Evolutionary conservation across 2,113 vertebrate genomes (phyloP), one percentile per base, ranked within the genome.

Genomic region (Apeltes quadracus): DNA sequence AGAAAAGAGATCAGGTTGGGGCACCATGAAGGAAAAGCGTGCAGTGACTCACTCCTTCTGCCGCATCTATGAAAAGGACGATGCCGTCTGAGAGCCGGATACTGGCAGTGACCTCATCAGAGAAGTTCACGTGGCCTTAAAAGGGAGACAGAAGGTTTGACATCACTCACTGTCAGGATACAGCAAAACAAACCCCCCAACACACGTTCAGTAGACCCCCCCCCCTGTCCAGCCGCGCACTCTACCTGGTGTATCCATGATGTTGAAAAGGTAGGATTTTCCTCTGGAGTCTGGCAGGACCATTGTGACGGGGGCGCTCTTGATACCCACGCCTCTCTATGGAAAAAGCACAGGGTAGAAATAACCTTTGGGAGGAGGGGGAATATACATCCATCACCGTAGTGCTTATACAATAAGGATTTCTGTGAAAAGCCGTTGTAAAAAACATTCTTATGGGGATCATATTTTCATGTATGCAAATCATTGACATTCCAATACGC

Each of bases 211-310:
- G 32, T 2, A 51, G 29, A 36, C 1, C 44, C 25, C 9, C 38
- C 25, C 9, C 0, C 11, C 54, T n/a, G 29, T 46, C 0, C 3
- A 25, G 10, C 12, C 2, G 1, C 11, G 25, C 51, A 29, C 23
- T 46, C 15, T 89, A 99, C 98, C 98, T 94, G 98, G 98, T 2
- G 97, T 99, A 85, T 99, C 98, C 88, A 99, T 99, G 88, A 99
- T 94, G 89, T 99, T 99, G 91, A 99, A 98, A 36, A 99, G 96
- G 84, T 98, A 99, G 15, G 98, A 99, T 81, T 99, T 99, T 3
- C 95, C 98, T 76, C 97, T 96, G 69, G 98, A 99, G 86, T 99
- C 98, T 0, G 98, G 98, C 69, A 99, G 92, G 25, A 99, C 98
- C 91, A 99, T 95, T 0, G 98, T 99, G 86, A 99, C 97, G 0